Conservation (phyloP, 2,888 invertebrate genomes). For the Branchinecta sandiegonensis region DNA sequence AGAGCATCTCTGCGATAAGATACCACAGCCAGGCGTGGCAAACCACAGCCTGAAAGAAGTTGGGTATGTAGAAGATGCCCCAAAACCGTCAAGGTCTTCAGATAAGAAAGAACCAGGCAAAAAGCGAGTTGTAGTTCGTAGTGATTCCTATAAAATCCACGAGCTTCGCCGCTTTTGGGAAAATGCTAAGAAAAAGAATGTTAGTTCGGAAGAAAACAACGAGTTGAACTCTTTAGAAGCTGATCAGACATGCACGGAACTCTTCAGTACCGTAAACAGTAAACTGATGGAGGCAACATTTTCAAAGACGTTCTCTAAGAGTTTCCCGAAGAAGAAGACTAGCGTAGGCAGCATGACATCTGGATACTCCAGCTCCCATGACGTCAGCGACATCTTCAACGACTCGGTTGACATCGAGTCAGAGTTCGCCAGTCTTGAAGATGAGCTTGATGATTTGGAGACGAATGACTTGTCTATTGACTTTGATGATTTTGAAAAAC, state of each 20-base stretch:
- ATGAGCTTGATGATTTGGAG: not conserved
- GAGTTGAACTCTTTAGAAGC: not conserved
- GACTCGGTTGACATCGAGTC: no score
- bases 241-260: not conserved
- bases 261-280: not conserved
- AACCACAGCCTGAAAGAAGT: no score
- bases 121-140: not conserved
- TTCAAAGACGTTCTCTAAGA: not conserved
- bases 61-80: no score
- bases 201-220: not conserved
- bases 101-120: not conserved
- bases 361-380: slow-evolving; percentile 2
- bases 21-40: no score
- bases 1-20: no score
- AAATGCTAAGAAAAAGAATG: not conserved
- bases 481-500: slow-evolving; percentile 7
- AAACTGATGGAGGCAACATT: not conserved
- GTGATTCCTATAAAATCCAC: not conserved
- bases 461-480: slow-evolving; percentile 7
- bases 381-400: not conserved
- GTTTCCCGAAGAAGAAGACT: not conserved
- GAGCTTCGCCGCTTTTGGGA: slow-evolving; percentile 1
- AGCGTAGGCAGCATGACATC: not conserved
- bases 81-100: not conserved
- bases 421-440: not conserved